A percentile compares a stretch with the other conserved stretches of the same genome.
These are phyloP conservation scores for Sympetrum striolatum DNA, from an alignment of 2,888 invertebrate genomes.

Conservation along the genomic window DNA sequence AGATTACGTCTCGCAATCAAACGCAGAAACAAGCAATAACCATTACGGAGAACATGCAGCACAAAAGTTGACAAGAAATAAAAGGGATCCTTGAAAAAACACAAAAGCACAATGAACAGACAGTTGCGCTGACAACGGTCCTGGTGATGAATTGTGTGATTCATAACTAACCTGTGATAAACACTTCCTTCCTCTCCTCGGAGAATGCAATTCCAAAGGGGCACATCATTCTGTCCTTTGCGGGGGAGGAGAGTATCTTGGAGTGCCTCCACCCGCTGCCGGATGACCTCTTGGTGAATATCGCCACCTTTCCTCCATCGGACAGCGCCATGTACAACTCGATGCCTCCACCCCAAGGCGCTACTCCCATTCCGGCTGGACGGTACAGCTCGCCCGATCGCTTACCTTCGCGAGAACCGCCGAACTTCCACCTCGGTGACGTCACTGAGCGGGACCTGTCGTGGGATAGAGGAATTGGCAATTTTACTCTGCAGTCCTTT, in stretches of 20 bases:
- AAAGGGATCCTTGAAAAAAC: too few species aligned
- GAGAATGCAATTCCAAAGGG: slow-evolving; percentile 70
- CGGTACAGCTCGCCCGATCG: slow-evolving; percentile 65
- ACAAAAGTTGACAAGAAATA: too few species aligned
- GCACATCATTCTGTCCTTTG: slow-evolving; percentile 63
- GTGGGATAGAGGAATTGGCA: too few species aligned
- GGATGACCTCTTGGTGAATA: slow-evolving; percentile 61
- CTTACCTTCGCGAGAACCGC: slow-evolving; percentile 60
- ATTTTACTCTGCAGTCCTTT: too few species aligned
- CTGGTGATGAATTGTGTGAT: too few species aligned
- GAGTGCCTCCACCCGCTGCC: slow-evolving; percentile 58
- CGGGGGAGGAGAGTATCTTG: slow-evolving; percentile 61
- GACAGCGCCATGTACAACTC: slow-evolving; percentile 74
- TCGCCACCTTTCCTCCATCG: slow-evolving; percentile 64
- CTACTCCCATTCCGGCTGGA: slow-evolving; percentile 72
- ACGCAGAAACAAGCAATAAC: too few species aligned
- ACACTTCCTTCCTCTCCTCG: slow-evolving; percentile 65
- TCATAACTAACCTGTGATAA: slow-evolving; percentile 62
- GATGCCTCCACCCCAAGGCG: slow-evolving; percentile 68
- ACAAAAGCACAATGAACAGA: too few species aligned
- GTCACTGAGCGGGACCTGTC: neutral
- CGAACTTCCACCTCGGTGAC: slow-evolving; percentile 59
- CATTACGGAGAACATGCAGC: too few species aligned
- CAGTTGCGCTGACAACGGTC: too few species aligned
- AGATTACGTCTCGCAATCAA: too few species aligned